A percentile compares a stretch with the other conserved stretches of the same genome.
These are phyloP conservation scores for Popillia japonica DNA, from an alignment of 1,140 invertebrate genomes.

Conservation along the genomic window DNA sequence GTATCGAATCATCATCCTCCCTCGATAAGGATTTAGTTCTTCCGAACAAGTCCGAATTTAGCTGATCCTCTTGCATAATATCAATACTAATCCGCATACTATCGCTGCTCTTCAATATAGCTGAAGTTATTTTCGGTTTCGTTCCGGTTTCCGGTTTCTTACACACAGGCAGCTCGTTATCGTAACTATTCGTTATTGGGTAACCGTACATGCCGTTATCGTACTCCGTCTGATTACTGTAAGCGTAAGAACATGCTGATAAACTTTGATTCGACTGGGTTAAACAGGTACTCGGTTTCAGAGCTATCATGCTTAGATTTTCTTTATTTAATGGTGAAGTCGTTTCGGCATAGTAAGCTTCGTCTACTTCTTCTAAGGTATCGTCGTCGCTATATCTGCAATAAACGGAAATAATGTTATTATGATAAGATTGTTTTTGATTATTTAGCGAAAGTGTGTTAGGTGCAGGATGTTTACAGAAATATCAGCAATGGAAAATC, in stretches of 20 bases:
- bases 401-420: not conserved
- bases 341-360: conserved; percentile 55
- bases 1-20: conserved; percentile 45
- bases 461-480: too few relatives aligned
- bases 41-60: conserved; percentile 16
- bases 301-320: conserved; percentile 43
- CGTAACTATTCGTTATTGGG: conserved; percentile 67
- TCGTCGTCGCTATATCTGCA: conserved; percentile 60
- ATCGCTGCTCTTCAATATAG: conserved; percentile 66
- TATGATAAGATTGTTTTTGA: not conserved
- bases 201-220: conserved; percentile 76
- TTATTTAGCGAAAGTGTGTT: not conserved
- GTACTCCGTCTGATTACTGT: conserved; percentile 80
- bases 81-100: conserved; percentile 44
- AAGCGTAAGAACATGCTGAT: conserved; percentile 75
- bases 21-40: not conserved
- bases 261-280: conserved; percentile 80
- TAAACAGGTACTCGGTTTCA: conserved; percentile 69
- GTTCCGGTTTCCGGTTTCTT: conserved; percentile 63
- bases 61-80: conserved; percentile 26
- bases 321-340: conserved; percentile 51
- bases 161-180: conserved; percentile 52
- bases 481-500: too few relatives aligned
- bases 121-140: conserved; percentile 73
- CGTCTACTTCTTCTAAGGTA: conserved; percentile 58